Conservation (phyloP, 2,797 vertebrate species). For the Anolis apletophallus region DNA sequence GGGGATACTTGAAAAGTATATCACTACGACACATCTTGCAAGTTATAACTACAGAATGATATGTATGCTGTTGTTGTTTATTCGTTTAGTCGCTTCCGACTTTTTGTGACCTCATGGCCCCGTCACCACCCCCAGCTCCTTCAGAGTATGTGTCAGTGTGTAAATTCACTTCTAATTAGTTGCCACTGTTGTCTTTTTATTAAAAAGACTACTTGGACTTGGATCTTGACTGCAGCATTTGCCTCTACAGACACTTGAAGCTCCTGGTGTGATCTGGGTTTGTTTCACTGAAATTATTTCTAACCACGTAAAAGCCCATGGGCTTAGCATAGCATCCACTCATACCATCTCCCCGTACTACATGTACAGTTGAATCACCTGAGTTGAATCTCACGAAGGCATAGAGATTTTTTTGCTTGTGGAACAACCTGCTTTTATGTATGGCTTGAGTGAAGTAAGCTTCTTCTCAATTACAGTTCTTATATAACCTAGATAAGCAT, state of each 20-base stretch:
- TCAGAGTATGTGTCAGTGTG: background rate
- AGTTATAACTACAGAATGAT: background rate
- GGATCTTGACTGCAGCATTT: constrained; percentile 7
- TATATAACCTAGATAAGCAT: background rate
- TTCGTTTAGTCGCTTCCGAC: too few species aligned
- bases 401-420: background rate
- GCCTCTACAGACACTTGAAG: background rate
- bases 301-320: constrained; percentile 3
- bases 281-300: constrained; percentile 13
- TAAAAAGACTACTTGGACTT: background rate
- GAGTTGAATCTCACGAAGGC: background rate
- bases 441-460: background rate
- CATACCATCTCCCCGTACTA: background rate
- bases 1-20: background rate
- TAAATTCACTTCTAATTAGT: background rate
- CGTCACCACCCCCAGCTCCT: too few species aligned
- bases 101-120: too few species aligned
- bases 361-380: background rate
- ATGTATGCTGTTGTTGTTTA: background rate
- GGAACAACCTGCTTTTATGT: background rate
- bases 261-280: constrained; percentile 14
- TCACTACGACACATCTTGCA: background rate
- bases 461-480: background rate
- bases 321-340: background rate
- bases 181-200: background rate